phyloP scores from a whole-genome alignment of 2,888 invertebrate species.

The Callyntrura guangdongensis region DNA sequence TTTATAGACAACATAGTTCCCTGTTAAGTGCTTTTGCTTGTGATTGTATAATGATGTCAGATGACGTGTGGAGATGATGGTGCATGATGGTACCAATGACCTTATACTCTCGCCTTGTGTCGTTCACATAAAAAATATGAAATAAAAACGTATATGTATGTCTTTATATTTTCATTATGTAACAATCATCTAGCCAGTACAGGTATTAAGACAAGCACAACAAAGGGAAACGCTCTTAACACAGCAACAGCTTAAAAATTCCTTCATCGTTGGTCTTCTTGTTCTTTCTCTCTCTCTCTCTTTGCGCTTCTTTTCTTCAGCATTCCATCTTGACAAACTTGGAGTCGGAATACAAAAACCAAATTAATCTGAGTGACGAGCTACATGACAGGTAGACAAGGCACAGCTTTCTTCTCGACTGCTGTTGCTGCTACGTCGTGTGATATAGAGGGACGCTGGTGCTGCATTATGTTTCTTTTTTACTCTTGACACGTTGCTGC shows the following conservation, averaged over 20 bases:
- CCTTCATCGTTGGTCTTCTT: not conserved
- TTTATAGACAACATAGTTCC: constrained; percentile 34
- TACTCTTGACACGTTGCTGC: constrained; percentile 1
- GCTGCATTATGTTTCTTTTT: not conserved
- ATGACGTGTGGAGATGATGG: not conserved
- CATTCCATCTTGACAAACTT: constrained; percentile 78
- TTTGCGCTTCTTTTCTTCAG: not conserved
- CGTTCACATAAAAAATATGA: not conserved
- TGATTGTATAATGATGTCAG: constrained; percentile 12
- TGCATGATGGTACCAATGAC: constrained; percentile 55
- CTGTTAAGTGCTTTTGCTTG: constrained; percentile 57
- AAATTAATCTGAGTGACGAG: constrained; percentile 84
- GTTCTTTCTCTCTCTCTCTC: not conserved
- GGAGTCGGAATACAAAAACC: constrained; percentile 80
- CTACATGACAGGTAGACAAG: constrained; percentile 81
- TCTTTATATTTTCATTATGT: constrained; percentile 34
- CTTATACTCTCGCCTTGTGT: constrained; percentile 29
- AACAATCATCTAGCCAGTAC: constrained; percentile 11
- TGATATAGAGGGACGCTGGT: no score
- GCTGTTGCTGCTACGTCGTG: not conserved
- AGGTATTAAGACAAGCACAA: not conserved
- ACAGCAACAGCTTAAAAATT: constrained; percentile 27
- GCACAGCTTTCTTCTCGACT: constrained; percentile 60
- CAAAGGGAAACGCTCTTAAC: constrained; percentile 28
- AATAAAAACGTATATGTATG: no score